Percentiles rank a stretch among this genome's conserved stretches.
Evolutionary conservation across 2,113 vertebrate genomes (phyloP).

Genomic region (Eolophus roseicapilla): DNA sequence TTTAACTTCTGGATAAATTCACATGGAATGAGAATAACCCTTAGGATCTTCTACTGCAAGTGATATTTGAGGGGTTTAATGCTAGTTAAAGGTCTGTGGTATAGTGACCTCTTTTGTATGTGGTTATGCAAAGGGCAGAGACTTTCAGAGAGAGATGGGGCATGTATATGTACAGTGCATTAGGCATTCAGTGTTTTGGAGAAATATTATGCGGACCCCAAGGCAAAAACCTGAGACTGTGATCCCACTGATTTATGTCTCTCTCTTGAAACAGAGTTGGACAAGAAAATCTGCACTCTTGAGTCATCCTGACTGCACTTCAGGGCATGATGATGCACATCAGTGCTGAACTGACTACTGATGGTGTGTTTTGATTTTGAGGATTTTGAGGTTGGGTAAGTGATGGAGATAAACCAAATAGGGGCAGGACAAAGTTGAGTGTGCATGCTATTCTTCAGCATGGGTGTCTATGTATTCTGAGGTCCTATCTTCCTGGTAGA

Average conservation of each 20-base stretch:
- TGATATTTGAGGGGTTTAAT: neutral
- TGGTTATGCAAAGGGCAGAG: neutral
- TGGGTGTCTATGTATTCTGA: neutral
- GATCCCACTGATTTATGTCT: neutral
- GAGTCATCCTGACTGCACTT: neutral
- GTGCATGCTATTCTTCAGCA: neutral
- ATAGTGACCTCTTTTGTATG: neutral
- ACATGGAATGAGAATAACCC: neutral
- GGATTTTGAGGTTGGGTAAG: neutral
- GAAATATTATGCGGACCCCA: neutral
- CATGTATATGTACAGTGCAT: neutral
- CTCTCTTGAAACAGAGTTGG: neutral
- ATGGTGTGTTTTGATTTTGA: neutral
- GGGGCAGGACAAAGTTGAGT: neutral
- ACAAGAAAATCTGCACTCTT: neutral
- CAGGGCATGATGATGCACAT: neutral
- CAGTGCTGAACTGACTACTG: neutral
- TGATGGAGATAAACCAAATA: neutral
- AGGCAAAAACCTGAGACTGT: neutral
- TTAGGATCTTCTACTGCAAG: neutral
- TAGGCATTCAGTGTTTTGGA: neutral
- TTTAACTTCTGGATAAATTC: neutral
- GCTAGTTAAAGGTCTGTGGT: neutral
- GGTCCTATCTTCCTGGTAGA: neutral
- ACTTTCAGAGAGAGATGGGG: neutral